These are phyloP conservation scores for Cacoxenus indagator DNA, from an alignment of 2,888 invertebrate species.

Conservation along the genomic window DNA sequence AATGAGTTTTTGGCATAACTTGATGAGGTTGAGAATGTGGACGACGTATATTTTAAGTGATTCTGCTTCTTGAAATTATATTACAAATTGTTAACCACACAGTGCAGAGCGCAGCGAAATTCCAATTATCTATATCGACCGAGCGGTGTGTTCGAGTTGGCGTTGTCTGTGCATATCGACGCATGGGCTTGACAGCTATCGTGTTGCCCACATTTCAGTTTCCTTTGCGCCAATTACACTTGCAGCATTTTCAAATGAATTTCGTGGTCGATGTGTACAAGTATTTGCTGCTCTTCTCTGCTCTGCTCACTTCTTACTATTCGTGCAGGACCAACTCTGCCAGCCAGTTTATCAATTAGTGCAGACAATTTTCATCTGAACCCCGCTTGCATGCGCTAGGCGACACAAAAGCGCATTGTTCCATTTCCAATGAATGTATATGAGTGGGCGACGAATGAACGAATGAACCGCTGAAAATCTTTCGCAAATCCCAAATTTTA, in stretches of 20 bases:
- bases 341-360: conserved; percentile 16
- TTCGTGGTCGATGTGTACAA: conserved; percentile 8
- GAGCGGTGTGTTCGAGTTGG: too few species aligned
- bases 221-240: too few species aligned
- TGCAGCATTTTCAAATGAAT: neutral
- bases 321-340: neutral
- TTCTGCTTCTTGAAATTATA: neutral
- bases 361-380: conserved; percentile 11
- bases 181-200: neutral
- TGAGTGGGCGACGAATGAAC: neutral
- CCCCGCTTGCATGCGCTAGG: neutral
- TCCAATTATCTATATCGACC: too few species aligned
- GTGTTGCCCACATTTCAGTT: neutral
- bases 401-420: neutral
- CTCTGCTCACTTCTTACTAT: neutral
- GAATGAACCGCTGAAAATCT: neutral
- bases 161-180: neutral
- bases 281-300: neutral
- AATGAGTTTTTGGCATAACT: conserved; percentile 46
- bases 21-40: neutral
- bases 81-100: too few species aligned
- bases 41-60: neutral
- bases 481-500: conserved; percentile 13
- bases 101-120: too few species aligned
- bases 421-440: neutral